Evolutionary conservation across 2,797 vertebrate genomes (phyloP), one percentile per base, ranked within the genome.

Genomic region (Argya squamiceps): DNA sequence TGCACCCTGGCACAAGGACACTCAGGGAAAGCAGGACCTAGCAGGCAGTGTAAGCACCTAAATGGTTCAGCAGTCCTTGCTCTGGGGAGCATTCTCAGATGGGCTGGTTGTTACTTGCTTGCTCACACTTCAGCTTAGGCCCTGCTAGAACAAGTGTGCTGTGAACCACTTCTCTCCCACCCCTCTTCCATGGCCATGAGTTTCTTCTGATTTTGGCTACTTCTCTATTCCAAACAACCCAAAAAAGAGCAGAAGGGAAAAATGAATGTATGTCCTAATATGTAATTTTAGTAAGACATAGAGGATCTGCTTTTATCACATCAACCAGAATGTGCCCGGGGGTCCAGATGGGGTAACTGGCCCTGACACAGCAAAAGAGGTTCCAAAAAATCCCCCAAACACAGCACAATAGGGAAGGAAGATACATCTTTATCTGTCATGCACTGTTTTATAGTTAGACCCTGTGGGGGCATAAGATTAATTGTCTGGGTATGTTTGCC

Each of bases 401-500:
- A 74, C 64, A 90, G 80, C 47, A 89, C 30, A 94, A 84, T 37
- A 85, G 68, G 73, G 46, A 58, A 81, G 70, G n/a, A 89, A 89
- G 64, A 96, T 53, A 92, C 76, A 93, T 90, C 87, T 97, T 90
- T 87, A 95, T 96, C 77, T 83, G 71, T 73, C 85, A 81, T 69
- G 83, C 71, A 63, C 36, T 67, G 60, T 67, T 96, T 92, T 91
- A 88, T 58, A 91, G 82, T 71, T 89, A 89, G 65, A 83, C 78
- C 77, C 94, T 46, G 55, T 89, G 89, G 80, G 85, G 73, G 63
- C 89, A 71, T 65, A 91, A 93, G 91, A 96, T 94, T 79, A 86
- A 96, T 95, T 94, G 70, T 41, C 88, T 94, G 89, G 71, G 89
- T 94, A 75, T 92, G 93, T 75, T 88, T 92, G 89, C 96, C 95